phyloP scores from a whole-genome alignment of 2,113 vertebrate species.

The Ceyx melanurus region DNA sequence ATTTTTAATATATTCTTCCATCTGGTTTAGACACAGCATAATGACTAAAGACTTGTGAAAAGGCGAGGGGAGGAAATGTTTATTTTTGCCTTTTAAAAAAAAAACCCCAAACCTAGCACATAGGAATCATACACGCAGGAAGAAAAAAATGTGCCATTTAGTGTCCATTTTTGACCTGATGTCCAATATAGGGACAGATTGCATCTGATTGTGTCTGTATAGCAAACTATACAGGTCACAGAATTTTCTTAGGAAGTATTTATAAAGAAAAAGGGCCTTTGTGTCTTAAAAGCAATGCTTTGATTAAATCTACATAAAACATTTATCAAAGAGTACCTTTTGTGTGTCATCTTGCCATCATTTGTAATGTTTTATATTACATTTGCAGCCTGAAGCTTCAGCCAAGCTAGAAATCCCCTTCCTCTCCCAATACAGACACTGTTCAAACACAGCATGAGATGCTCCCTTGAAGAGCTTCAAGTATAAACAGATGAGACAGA shows the following conservation, averaged over 20 bases:
- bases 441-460: background rate
- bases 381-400: slow-evolving; percentile 24
- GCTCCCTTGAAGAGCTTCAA: background rate
- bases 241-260: slow-evolving; percentile 29
- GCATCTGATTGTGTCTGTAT: background rate
- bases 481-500: slow-evolving; percentile 38
- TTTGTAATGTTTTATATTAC: background rate
- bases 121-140: background rate
- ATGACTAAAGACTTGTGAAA: slow-evolving; percentile 23
- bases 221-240: background rate
- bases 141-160: slow-evolving; percentile 3
- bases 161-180: background rate
- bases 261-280: slow-evolving; percentile 10
- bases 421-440: background rate
- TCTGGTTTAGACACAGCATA: slow-evolving; percentile 17
- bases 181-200: background rate
- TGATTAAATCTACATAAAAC: slow-evolving; percentile 30
- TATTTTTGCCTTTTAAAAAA: background rate
- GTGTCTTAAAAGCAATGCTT: slow-evolving; percentile 4
- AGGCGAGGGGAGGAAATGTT: background rate
- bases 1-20: slow-evolving; percentile 55
- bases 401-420: background rate
- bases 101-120: background rate
- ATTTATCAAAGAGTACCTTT: background rate
- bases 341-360: slow-evolving; percentile 9